Conservation (phyloP, 1,140 invertebrate genomes). For the Philaenus spumarius region DNA sequence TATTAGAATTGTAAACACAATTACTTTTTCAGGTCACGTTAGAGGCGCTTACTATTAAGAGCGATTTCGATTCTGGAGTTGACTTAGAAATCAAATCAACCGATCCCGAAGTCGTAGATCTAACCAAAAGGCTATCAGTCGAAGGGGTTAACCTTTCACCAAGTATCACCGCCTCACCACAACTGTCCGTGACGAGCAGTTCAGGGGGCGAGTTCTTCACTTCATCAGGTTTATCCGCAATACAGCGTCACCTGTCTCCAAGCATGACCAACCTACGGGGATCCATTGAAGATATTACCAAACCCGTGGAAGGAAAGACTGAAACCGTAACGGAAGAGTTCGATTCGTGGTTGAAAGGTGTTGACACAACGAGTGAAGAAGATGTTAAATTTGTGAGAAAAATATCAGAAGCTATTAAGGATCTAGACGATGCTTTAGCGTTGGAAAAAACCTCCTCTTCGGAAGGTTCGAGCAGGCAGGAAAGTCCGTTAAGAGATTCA, state of each 20-base stretch:
- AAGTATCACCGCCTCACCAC: constrained; percentile 24
- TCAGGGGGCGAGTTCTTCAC: constrained; percentile 27
- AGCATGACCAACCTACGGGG: constrained; percentile 48
- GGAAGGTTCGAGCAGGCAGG: constrained; percentile 44
- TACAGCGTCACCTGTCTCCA: constrained; percentile 33
- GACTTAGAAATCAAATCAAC: constrained; percentile 25
- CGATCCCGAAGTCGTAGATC: constrained; percentile 15
- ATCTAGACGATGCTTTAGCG: constrained; percentile 55
- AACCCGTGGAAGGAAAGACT: neutral
- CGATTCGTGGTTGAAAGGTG: constrained; percentile 51
- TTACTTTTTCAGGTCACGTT: constrained; percentile 1
- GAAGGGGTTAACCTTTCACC: constrained; percentile 3
- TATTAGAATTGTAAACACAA: no score
- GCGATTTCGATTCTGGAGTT: constrained; percentile 31
- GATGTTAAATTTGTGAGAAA: constrained; percentile 50
- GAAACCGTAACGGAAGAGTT: constrained; percentile 27
- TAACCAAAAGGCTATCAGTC: neutral
- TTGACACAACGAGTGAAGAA: constrained; percentile 44
- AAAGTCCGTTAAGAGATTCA: constrained; percentile 39
- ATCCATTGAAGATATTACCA: constrained; percentile 28
- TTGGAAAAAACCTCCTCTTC: constrained; percentile 50
- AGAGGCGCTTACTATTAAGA: constrained; percentile 17
- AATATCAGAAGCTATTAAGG: constrained; percentile 56
- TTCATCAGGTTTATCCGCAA: neutral
- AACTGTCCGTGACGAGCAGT: constrained; percentile 29